Evolutionary conservation across 2,888 invertebrate species (phyloP).

Genomic region (Sthenelais limicola): DNA sequence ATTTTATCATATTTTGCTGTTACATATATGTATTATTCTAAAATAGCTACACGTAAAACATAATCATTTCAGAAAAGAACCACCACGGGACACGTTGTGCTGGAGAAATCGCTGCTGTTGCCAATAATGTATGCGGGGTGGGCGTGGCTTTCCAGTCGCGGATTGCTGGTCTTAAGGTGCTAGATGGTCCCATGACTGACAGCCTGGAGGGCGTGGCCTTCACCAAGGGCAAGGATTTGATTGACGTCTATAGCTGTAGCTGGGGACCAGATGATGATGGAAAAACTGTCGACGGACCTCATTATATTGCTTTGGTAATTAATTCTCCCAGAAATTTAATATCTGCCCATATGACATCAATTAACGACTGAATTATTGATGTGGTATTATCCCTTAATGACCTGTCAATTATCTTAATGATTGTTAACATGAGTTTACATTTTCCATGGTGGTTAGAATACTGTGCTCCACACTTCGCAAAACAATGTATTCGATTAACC

Average conservation of each 20-base stretch:
- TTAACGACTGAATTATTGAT: too few relatives aligned
- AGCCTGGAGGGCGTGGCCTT: constrained; percentile 71
- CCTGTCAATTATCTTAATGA: too few relatives aligned
- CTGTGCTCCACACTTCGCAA: too few relatives aligned
- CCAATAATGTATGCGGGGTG: constrained; percentile 72
- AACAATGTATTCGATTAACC: too few relatives aligned
- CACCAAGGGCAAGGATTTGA: constrained; percentile 64
- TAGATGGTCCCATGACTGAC: constrained; percentile 73
- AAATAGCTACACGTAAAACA: too few relatives aligned
- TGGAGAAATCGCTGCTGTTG: constrained; percentile 72
- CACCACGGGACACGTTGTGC: constrained; percentile 73
- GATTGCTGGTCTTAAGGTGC: constrained; percentile 62
- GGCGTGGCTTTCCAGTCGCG: constrained; percentile 71
- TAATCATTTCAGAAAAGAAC: constrained; percentile 62
- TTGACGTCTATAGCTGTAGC: constrained; percentile 71
- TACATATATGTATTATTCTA: too few relatives aligned
- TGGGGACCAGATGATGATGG: constrained; percentile 74
- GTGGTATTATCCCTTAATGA: too few relatives aligned
- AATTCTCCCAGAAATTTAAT: too few relatives aligned
- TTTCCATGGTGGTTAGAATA: too few relatives aligned
- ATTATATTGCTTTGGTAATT: constrained; percentile 65
- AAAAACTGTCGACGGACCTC: constrained; percentile 72
- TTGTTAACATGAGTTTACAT: too few relatives aligned
- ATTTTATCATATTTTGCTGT: too few relatives aligned
- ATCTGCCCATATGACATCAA: too few relatives aligned